phyloP scores from a whole-genome alignment of 2,888 invertebrate species.

The Amorpha juglandis region DNA sequence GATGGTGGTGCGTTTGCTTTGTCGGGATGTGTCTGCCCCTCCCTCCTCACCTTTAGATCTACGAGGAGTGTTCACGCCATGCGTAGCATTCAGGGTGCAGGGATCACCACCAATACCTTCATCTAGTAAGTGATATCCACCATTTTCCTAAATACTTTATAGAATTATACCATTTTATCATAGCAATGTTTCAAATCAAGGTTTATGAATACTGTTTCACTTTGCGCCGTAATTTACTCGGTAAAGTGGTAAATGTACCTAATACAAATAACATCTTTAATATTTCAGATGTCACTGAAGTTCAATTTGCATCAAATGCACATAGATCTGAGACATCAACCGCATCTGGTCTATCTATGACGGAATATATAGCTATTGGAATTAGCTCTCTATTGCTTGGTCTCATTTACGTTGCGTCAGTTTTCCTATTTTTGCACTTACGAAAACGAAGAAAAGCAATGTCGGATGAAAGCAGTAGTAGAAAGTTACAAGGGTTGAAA shows the following conservation, averaged over 20 bases:
- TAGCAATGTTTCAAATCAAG: background rate
- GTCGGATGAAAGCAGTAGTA: slow-evolving; percentile 74
- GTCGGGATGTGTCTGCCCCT: slow-evolving; percentile 87
- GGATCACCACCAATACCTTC: slow-evolving; percentile 89
- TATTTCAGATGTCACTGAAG: slow-evolving; percentile 89
- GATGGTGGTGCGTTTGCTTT: slow-evolving; percentile 91
- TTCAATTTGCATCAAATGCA: slow-evolving; percentile 88
- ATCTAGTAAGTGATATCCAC: slow-evolving; percentile 44
- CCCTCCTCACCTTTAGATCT: slow-evolving; percentile 77
- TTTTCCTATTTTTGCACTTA: slow-evolving; percentile 91
- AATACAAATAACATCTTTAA: too few relatives aligned
- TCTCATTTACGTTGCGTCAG: slow-evolving; percentile 93
- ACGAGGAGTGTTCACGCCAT: slow-evolving; percentile 90
- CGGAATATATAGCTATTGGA: slow-evolving; percentile 93
- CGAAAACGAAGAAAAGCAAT: slow-evolving; percentile 85
- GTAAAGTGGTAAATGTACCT: too few relatives aligned
- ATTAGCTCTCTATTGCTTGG: slow-evolving; percentile 93
- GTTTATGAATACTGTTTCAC: background rate
- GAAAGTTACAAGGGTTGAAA: slow-evolving; percentile 65
- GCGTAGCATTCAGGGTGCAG: slow-evolving; percentile 93
- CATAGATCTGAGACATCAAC: slow-evolving; percentile 82
- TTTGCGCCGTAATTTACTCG: too few relatives aligned
- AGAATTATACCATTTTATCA: background rate
- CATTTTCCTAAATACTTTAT: background rate
- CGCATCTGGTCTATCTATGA: slow-evolving; percentile 86